phyloP scores from a whole-genome alignment of 1,140 invertebrate genomes.

The Leguminivora glycinivorella region DNA sequence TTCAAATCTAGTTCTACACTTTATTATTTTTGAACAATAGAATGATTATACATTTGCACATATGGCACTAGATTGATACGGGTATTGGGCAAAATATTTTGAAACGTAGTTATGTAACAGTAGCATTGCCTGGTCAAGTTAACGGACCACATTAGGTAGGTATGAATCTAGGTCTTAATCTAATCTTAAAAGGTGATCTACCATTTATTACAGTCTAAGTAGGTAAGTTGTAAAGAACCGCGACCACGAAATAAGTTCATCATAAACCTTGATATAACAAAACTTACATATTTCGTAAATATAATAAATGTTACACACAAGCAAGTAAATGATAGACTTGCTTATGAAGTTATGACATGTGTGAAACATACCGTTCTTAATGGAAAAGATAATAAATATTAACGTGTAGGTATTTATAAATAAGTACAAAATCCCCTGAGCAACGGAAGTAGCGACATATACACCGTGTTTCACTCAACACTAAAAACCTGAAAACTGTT shows the following conservation, averaged over 20 bases:
- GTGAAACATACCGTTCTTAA: not conserved
- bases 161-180: not conserved
- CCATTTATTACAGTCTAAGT: not conserved
- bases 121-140: slow-evolving; percentile 31
- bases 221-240: not conserved
- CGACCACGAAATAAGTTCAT: not conserved
- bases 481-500: too few species aligned
- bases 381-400: not conserved
- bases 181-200: not conserved
- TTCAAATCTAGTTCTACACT: not conserved
- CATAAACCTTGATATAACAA: too few species aligned
- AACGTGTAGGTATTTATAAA: not conserved
- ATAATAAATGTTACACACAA: too few species aligned
- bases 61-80: slow-evolving; percentile 35
- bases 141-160: slow-evolving; percentile 32
- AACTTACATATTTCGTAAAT: too few species aligned
- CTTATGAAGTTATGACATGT: not conserved
- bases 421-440: not conserved
- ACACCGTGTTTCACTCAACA: too few species aligned
- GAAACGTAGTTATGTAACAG: slow-evolving; percentile 57
- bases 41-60: not conserved
- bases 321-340: too few species aligned
- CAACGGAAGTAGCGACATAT: not conserved
- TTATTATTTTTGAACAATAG: not conserved
- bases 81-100: slow-evolving; percentile 59